Percentiles rank a stretch among this genome's conserved stretches.
These are phyloP conservation scores for Cyclophora punctaria DNA, from an alignment of 2,888 invertebrate species.

Conservation along the genomic window DNA sequence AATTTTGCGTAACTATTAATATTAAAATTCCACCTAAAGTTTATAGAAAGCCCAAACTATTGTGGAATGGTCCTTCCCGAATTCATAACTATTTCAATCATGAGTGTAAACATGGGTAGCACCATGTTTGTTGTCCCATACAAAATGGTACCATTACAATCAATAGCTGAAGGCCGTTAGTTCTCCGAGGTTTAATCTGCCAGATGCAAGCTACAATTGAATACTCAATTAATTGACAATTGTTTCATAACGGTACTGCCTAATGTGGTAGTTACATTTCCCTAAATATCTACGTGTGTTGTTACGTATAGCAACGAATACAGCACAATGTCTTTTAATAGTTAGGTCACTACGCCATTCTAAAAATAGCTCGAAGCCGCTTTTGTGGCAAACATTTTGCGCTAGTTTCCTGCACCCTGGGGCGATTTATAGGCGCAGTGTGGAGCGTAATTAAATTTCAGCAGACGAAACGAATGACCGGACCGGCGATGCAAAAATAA, in stretches of 20 bases:
- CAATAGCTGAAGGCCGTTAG: constrained; percentile 16
- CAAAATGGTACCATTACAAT: constrained; percentile 14
- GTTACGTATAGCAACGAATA: not conserved
- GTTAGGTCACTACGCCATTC: not conserved
- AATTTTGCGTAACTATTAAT: too few relatives aligned
- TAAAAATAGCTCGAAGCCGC: not conserved
- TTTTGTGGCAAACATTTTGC: too few relatives aligned
- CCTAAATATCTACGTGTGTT: not conserved
- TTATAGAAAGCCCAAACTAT: too few relatives aligned
- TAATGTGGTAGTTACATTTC: not conserved
- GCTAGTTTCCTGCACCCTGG: not conserved
- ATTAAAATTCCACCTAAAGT: too few relatives aligned
- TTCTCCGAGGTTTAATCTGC: constrained; percentile 16
- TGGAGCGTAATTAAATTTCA: not conserved
- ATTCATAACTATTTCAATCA: too few relatives aligned
- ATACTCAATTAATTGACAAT: constrained; percentile 18
- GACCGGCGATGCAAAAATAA: too few relatives aligned
- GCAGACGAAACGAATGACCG: too few relatives aligned
- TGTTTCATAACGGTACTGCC: constrained; percentile 6
- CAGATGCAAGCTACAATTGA: constrained; percentile 21
- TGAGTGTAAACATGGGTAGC: too few relatives aligned
- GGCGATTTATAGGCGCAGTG: constrained; percentile 4
- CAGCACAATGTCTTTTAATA: not conserved
- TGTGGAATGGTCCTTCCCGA: too few relatives aligned
- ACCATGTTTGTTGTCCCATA: not conserved